These are phyloP conservation scores for Heterochromis multidens DNA, from an alignment of 2,113 vertebrate genomes.

Conservation along the genomic window DNA sequence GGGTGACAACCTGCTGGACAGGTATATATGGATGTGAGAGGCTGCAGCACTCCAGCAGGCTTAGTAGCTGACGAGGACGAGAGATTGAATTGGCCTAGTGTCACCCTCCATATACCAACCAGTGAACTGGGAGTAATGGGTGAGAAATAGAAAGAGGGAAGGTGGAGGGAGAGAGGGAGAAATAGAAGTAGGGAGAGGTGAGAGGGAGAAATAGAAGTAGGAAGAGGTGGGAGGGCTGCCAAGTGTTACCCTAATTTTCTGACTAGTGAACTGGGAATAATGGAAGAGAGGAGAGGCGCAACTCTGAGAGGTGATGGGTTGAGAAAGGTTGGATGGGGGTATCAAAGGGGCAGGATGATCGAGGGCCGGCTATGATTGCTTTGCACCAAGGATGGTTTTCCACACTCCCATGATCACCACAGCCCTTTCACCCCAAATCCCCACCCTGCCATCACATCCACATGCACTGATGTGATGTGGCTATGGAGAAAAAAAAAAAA, in stretches of 20 bases:
- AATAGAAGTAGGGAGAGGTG: not conserved
- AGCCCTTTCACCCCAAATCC: conserved; percentile 34
- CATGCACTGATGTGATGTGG: conserved; percentile 13
- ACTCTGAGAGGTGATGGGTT: conserved; percentile 42
- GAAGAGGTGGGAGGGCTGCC: not conserved
- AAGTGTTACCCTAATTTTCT: conserved; percentile 60
- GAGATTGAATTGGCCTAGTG: conserved; percentile 68
- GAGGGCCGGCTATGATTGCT: conserved; percentile 66
- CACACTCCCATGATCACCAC: conserved; percentile 53
- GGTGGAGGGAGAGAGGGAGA: conserved; percentile 1
- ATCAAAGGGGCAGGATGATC: conserved; percentile 55
- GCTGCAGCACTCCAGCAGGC: conserved; percentile 2
- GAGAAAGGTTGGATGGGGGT: conserved; percentile 43
- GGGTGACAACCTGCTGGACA: conserved; percentile 22
- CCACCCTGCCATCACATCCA: conserved; percentile 4
- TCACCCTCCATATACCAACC: conserved; percentile 66
- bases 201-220: not conserved
- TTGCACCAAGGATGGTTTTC: conserved; percentile 50
- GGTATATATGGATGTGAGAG: conserved; percentile 3
- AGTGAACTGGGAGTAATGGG: conserved; percentile 72
- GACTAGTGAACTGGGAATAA: conserved; percentile 68
- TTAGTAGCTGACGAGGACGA: conserved; percentile 31
- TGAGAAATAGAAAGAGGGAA: conserved; percentile 46
- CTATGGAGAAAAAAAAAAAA: not conserved
- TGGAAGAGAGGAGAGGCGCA: conserved; percentile 48